Evolutionary conservation across 2,113 vertebrate species (phyloP).

Genomic region (Stigmatopora nigra): DNA sequence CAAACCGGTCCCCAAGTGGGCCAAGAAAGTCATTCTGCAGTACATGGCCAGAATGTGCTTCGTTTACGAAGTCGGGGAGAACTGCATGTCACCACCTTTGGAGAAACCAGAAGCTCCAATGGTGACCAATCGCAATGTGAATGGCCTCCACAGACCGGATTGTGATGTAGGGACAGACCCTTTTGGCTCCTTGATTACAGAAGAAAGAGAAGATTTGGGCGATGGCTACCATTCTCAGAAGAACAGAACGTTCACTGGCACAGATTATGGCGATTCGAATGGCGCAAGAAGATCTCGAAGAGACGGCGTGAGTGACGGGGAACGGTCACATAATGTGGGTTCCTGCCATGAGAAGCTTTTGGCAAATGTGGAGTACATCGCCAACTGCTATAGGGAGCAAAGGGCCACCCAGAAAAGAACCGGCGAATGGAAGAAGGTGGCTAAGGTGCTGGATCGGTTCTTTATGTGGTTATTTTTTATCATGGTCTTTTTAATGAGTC

Average conservation of each 20-base stretch:
- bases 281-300: constrained; percentile 37
- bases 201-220: constrained; percentile 49
- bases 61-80: constrained; percentile 75
- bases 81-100: constrained; percentile 64
- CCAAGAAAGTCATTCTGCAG: constrained; percentile 73
- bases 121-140: constrained; percentile 38
- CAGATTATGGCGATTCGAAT: constrained; percentile 43
- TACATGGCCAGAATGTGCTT: constrained; percentile 79
- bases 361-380: constrained; percentile 74
- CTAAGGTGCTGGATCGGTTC: constrained; percentile 84
- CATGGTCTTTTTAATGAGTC: constrained; percentile 85
- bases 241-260: constrained; percentile 38
- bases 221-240: constrained; percentile 32
- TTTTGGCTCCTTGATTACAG: fast-evolving
- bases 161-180: constrained; percentile 19
- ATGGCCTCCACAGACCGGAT: constrained; percentile 49
- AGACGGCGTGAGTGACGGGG: constrained; percentile 50
- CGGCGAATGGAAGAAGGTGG: constrained; percentile 82
- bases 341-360: constrained; percentile 67
- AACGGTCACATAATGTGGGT: constrained; percentile 11
- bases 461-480: constrained; percentile 88
- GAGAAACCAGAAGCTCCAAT: constrained; percentile 40
- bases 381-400: constrained; percentile 76
- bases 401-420: constrained; percentile 71
- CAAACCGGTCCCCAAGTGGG: constrained; percentile 79